Evolutionary conservation across 2,888 invertebrate genomes (phyloP).

Genomic region (Teinopalpus imperialis): DNA sequence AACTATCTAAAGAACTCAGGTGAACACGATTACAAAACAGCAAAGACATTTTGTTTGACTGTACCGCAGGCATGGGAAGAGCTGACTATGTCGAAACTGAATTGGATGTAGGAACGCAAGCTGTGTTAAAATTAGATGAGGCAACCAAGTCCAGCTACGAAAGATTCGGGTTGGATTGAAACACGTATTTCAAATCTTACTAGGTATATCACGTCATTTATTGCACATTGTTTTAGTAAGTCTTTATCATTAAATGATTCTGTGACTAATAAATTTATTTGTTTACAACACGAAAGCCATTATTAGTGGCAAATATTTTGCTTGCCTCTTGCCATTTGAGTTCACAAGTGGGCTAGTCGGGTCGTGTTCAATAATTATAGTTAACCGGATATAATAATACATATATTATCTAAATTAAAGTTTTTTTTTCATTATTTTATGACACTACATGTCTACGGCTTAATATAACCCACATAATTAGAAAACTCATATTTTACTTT

Average conservation of each 20-base stretch:
- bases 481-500: too few species aligned
- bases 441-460: too few species aligned
- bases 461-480: too few species aligned
- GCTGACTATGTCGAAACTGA: constrained; percentile 45
- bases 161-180: constrained; percentile 30
- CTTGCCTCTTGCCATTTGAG: constrained; percentile 12
- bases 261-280: constrained; percentile 11
- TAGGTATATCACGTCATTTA: constrained; percentile 19
- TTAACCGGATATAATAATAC: not conserved
- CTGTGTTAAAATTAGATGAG: constrained; percentile 50
- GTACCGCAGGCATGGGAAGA: constrained; percentile 48
- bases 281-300: constrained; percentile 12
- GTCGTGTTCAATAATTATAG: not conserved
- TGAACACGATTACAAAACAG: constrained; percentile 39
- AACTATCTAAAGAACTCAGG: constrained; percentile 26
- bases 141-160: constrained; percentile 40
- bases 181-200: constrained; percentile 16
- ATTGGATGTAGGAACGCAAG: constrained; percentile 44
- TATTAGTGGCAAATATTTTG: constrained; percentile 10
- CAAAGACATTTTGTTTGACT: constrained; percentile 44
- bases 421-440: too few species aligned
- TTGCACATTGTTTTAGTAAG: constrained; percentile 4
- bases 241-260: constrained; percentile 11
- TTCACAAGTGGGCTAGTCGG: constrained; percentile 12
- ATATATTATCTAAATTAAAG: too few species aligned